A percentile compares a stretch with the other conserved stretches of the same genome.
Conservation (phyloP, 2,113 vertebrate species). For the Lucifuga dentata region DNA sequence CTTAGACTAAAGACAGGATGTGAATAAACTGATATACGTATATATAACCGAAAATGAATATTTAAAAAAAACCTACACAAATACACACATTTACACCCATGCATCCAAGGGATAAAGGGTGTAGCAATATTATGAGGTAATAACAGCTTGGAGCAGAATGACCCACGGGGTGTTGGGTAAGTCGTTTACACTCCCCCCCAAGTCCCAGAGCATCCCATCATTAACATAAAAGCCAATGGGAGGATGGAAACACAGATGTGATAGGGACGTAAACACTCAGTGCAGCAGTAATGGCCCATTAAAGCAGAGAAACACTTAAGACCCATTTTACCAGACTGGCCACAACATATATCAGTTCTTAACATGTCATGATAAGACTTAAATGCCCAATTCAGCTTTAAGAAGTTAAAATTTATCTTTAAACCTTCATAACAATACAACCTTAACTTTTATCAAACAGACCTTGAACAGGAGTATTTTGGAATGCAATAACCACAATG, state of each 20-base stretch:
- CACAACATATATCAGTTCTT: not conserved
- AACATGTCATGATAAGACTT: not conserved
- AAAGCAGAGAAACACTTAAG: not conserved
- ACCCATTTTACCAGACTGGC: not conserved
- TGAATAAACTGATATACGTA: no score
- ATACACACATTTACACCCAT: not conserved
- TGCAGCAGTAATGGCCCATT: constrained; percentile 18
- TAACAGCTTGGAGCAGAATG: constrained; percentile 32
- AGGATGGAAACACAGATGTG: constrained; percentile 40
- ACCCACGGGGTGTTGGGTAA: constrained; percentile 38
- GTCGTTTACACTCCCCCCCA: constrained; percentile 44
- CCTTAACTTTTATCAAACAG: not conserved
- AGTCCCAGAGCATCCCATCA: constrained; percentile 39
- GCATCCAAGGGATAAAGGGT: constrained; percentile 30
- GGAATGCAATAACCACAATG: no score
- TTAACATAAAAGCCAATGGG: constrained; percentile 34
- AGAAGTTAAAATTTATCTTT: constrained; percentile 7
- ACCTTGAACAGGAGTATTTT: not conserved
- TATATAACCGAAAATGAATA: no score
- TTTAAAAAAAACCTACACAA: not conserved
- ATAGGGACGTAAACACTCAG: constrained; percentile 15
- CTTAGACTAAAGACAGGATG: no score
- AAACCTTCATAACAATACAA: not conserved
- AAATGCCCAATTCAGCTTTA: constrained; percentile 5
- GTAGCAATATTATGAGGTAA: constrained; percentile 35